Evolutionary conservation across 2,113 vertebrate species (phyloP).

Genomic region (Mesitornis unicolor): DNA sequence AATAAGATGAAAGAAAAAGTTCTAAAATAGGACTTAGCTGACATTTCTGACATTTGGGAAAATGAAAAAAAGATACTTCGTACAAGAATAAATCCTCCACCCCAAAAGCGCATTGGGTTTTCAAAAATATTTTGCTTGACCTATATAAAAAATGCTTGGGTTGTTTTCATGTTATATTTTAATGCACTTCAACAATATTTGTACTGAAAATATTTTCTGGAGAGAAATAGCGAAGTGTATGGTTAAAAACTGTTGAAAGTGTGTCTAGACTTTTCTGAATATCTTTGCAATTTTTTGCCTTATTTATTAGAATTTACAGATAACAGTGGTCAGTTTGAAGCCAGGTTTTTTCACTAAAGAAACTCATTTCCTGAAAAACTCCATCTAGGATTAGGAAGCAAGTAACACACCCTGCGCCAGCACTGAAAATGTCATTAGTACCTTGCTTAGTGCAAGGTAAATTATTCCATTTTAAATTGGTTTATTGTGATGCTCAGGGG

Average conservation of each 20-base stretch:
- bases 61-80: neutral
- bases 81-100: neutral
- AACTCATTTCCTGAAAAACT: neutral
- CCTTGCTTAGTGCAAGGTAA: neutral
- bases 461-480: neutral
- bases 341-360: neutral
- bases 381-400: neutral
- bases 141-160: neutral
- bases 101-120: neutral
- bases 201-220: neutral
- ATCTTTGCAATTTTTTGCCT: neutral
- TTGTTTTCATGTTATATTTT: constrained; percentile 21
- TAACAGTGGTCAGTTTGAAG: neutral
- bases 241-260: neutral
- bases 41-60: neutral
- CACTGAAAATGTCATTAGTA: neutral
- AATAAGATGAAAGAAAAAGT: neutral
- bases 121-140: constrained; percentile 37
- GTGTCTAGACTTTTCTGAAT: neutral
- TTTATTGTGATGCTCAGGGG: neutral
- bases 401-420: neutral
- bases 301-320: neutral
- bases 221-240: neutral
- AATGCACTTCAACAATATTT: neutral
- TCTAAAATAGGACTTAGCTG: neutral